A percentile compares a stretch with the other conserved stretches of the same genome.
phyloP scores from a whole-genome alignment of 2,113 vertebrate genomes.

The Upupa epops region DNA sequence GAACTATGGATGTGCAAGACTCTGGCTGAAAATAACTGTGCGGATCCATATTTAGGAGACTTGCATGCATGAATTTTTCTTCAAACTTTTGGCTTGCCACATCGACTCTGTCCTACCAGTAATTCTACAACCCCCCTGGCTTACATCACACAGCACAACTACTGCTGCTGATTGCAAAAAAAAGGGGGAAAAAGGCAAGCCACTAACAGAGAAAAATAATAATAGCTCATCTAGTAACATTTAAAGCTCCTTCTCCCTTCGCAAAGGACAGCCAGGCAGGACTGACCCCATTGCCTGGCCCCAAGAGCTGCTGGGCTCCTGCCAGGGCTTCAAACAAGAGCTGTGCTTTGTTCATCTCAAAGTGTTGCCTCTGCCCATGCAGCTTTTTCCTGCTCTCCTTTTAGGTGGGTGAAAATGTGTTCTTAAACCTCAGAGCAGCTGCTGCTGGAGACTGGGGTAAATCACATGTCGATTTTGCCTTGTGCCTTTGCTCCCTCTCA shows the following conservation, averaged over 20 bases:
- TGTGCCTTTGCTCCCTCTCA: background rate
- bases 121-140: constrained; percentile 56
- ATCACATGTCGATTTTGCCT: background rate
- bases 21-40: constrained; percentile 60
- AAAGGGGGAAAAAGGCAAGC: background rate
- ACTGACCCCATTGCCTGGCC: background rate
- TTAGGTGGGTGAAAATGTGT: background rate
- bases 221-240: background rate
- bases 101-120: constrained; percentile 34
- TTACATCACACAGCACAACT: constrained; percentile 29
- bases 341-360: background rate
- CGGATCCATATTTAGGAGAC: constrained; percentile 66
- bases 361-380: background rate
- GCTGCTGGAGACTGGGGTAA: background rate
- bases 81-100: constrained; percentile 65
- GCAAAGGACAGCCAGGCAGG: background rate
- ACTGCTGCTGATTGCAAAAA: background rate
- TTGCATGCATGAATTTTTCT: constrained; percentile 56
- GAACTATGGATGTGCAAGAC: constrained; percentile 62
- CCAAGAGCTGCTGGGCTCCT: background rate
- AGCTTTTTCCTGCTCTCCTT: background rate
- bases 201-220: background rate
- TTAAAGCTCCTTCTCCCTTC: background rate
- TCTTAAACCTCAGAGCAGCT: constrained; percentile 7
- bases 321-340: constrained; percentile 8